Conservation (phyloP, 1,140 invertebrate genomes). For the Caenorhabditis briggsae region DNA sequence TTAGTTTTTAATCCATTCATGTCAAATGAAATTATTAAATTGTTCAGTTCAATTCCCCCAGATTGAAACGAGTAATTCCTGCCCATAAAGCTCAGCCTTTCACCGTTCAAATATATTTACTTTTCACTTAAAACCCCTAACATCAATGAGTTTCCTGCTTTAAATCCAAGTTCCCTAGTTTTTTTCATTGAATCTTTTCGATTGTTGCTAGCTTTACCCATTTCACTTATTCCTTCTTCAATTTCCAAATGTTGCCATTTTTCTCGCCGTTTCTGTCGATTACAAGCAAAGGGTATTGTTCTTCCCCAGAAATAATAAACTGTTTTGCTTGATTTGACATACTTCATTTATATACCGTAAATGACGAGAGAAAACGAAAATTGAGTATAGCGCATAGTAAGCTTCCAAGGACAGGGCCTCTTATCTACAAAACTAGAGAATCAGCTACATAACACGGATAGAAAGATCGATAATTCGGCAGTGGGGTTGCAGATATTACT, state of each 20-base stretch:
- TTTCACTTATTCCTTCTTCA: not conserved
- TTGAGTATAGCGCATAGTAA: no score
- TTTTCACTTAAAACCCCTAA: not conserved
- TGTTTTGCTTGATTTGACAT: not conserved
- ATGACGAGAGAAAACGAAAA: no score
- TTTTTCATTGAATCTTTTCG: constrained; percentile 17
- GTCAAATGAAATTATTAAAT: not conserved
- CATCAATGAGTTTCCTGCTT: constrained; percentile 19
- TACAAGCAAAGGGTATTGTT: constrained; percentile 17
- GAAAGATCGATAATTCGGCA: not conserved
- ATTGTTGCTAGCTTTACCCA: constrained; percentile 43
- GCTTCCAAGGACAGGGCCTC: no score
- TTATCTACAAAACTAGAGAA: not conserved
- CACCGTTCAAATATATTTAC: not conserved
- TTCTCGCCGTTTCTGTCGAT: not conserved
- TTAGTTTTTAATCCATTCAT: not conserved
- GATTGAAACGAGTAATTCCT: constrained; percentile 20
- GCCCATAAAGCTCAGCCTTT: constrained; percentile 23
- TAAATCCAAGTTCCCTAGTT: not conserved
- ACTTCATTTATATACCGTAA: no score
- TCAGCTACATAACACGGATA: not conserved
- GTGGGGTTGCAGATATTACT: not conserved
- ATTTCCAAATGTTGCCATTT: constrained; percentile 18
- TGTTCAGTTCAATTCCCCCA: constrained; percentile 5
- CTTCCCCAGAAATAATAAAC: constrained; percentile 3